Evolutionary conservation across 2,888 invertebrate genomes (phyloP), one percentile per base, ranked within the genome.

Genomic region (Ophion ventricosus): DNA sequence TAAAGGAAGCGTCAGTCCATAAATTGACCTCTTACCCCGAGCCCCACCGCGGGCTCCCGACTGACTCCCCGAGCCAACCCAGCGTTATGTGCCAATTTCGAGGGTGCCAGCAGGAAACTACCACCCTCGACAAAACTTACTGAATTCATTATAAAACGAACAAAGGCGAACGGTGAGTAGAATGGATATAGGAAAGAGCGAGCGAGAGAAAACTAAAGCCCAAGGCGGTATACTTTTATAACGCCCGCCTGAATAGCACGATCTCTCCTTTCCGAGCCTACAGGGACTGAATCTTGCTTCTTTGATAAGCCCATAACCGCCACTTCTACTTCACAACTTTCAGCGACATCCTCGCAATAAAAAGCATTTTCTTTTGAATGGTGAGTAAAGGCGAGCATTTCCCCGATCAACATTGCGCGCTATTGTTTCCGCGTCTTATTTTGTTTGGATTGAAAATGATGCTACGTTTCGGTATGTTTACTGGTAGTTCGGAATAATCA

Each of bases 31-130:
- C 83, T 76, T 57, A 83, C 80, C 83, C 73, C 80, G 79, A 56
- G 72, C 80, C 86, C 84, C 80, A 87, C 87, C 84, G 85, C 84
- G 70, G 79, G 83, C 86, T 80, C 83, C 85, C 81, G 79, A 85
- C 80, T 82, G 88, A 86, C 87, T 86, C 88, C 87, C 74, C 73
- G 70, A 76, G 80, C 78, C 75, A 67, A 54, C 67, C 73, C 80
- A 70, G 83, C 80, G 87, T 87, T 87, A 86, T 85, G 90, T 92
- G 91, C 91, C 91, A 92, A 91, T 92, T 92, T 91, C 90, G 90
- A 92, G 92, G 92, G 92, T 92, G 91, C 92, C 89, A 90, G 89
- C 92, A 91, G 92, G 92, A 92, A 92, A 92, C 92, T 92, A 91
- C 91, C 90, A 91, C 92, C 92, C 92, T 92, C 91, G 91, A 91